Conservation (phyloP, 2,888 invertebrate genomes). For the Eustalomyia histrio region DNA sequence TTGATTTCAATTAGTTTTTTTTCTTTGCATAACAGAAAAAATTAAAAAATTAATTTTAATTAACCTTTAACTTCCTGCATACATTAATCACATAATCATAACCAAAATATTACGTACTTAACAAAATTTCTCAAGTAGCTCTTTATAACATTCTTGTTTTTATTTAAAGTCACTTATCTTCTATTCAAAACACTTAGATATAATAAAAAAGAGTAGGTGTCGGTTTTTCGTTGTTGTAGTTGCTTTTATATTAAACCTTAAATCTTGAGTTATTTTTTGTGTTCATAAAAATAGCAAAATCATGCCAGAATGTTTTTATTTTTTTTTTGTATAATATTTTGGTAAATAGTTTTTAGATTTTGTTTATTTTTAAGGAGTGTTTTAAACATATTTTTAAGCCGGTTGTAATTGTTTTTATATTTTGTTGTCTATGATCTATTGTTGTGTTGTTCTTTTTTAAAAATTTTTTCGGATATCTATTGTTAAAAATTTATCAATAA, state of each 20-base stretch:
- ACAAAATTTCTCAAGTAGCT: not conserved
- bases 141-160: constrained; percentile 22
- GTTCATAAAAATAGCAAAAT: constrained; percentile 31
- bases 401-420: constrained; percentile 38
- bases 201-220: constrained; percentile 51
- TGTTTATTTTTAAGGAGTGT: constrained; percentile 55
- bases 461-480: not conserved
- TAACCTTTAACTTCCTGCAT: constrained; percentile 55
- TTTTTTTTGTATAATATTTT: constrained; percentile 20
- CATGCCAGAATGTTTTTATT: constrained; percentile 45
- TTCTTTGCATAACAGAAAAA: constrained; percentile 10
- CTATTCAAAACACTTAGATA: constrained; percentile 26
- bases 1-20: not conserved
- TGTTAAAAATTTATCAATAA: constrained; percentile 25
- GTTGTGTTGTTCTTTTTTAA: constrained; percentile 18
- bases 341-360: constrained; percentile 25
- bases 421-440: constrained; percentile 41
- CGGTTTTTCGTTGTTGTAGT: constrained; percentile 12
- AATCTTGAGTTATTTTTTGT: constrained; percentile 33
- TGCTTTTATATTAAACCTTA: constrained; percentile 6
- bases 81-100: constrained; percentile 26
- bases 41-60: constrained; percentile 21
- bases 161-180: constrained; percentile 34
- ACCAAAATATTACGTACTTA: constrained; percentile 18
- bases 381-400: constrained; percentile 29